Conservation (phyloP, 2,888 invertebrate species). For the Noctua janthe region DNA sequence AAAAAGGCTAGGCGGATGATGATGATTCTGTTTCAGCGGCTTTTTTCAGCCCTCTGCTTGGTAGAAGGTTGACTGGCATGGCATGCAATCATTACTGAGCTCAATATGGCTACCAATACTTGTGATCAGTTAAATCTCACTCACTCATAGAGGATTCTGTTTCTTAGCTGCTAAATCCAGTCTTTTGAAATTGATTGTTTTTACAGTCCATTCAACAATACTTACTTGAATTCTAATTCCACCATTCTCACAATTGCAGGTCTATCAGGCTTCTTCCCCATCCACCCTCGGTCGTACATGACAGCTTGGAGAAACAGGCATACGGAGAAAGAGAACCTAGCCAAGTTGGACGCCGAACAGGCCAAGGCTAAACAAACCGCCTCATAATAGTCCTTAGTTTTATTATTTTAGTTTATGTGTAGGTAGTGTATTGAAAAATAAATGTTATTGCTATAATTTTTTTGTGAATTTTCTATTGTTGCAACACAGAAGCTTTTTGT, state of each 20-base stretch:
- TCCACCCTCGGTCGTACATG: slow-evolving; percentile 95
- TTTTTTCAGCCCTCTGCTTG: background rate
- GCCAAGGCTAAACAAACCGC: slow-evolving; percentile 70
- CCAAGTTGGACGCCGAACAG: slow-evolving; percentile 77
- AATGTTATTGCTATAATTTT: slow-evolving; percentile 25
- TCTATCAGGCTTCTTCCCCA: slow-evolving; percentile 95
- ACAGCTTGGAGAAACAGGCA: slow-evolving; percentile 94
- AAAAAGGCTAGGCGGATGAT: too few relatives aligned
- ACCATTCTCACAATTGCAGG: slow-evolving; percentile 83
- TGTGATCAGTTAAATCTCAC: background rate
- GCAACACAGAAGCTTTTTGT: background rate
- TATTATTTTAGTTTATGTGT: slow-evolving; percentile 38
- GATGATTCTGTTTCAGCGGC: too few relatives aligned
- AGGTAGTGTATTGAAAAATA: slow-evolving; percentile 49
- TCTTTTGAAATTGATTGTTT: background rate
- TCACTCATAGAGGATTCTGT: background rate
- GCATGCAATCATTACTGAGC: background rate
- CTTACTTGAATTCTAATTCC: background rate
- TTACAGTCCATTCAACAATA: background rate
- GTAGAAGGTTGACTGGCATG: background rate
- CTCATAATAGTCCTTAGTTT: slow-evolving; percentile 61
- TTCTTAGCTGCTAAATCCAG: background rate
- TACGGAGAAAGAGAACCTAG: slow-evolving; percentile 74
- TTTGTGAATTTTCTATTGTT: background rate
- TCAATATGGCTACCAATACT: background rate